Evolutionary conservation across 1,140 invertebrate genomes (phyloP), one percentile per base, ranked within the genome.

Genomic region (Bombus waltoni): DNA sequence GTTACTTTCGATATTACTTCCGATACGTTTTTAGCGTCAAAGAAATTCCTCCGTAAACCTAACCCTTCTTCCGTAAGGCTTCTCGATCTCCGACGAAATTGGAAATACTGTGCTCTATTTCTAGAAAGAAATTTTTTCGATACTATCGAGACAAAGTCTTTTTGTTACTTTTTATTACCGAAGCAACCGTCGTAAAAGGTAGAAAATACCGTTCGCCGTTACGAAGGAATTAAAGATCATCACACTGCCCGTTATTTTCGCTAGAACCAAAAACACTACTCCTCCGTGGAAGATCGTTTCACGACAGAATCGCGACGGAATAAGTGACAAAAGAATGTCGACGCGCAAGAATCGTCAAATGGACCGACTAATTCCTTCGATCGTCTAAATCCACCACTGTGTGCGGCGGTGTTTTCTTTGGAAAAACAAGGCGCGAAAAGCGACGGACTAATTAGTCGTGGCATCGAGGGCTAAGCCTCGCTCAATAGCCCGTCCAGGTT

Each of bases 401-500:
- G 32, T 66, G 65, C 32, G 13, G n/a, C 8, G 66, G 32, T 53
- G 77, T 76, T 65, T 38, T 75, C 72, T 22, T 59, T 44, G 18
- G 42, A 42, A 28, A 11, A 40, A 57, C 68, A 57, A 44, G 80
- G 80, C 80, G 62, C 32, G n/a, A 83, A 83, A 76, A 83, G 32
- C 66, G 44, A 83, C 25, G 44, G 40, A 57, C 66, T 85, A 85
- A 85, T 85, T 85, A 81, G 71, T 62, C 35, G 25, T 13, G 38
- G 35, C 18, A 85, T 81, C 83, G n/a, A 9, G 57, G 59, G n/a
- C 40, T 62, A 62, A 72, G 38, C 9, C 28, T 38, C 13, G 35
- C 3, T 72, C 76, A 80, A 85, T 85, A 80, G 76, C 28, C 10
- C 25, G 57, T 25, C 40, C 44, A 71, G 76, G 53, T 80, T 85